A percentile compares a stretch with the other conserved stretches of the same genome.
These are phyloP conservation scores for Coluber constrictor DNA, from an alignment of 2,797 vertebrate genomes.

Conservation along the genomic window DNA sequence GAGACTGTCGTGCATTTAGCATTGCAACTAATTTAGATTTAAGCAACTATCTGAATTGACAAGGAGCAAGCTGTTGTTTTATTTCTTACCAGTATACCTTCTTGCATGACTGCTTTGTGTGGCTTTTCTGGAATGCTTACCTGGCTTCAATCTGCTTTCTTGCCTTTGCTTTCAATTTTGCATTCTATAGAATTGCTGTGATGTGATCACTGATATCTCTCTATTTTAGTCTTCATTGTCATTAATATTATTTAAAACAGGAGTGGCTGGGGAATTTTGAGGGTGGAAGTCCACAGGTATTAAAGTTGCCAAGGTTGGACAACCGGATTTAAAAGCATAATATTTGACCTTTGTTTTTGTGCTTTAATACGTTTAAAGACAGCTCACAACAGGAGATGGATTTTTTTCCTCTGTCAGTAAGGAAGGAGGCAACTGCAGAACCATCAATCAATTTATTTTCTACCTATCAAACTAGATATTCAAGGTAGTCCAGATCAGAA, in stretches of 20 bases:
- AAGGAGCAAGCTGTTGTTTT: background rate
- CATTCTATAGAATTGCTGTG: background rate
- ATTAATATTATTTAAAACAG: background rate
- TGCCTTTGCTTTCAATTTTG: background rate
- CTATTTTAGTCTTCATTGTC: background rate
- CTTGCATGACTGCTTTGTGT: background rate
- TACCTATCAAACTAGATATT: background rate
- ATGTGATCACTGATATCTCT: background rate
- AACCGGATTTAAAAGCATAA: background rate
- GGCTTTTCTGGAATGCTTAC: background rate
- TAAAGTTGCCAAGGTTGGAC: background rate
- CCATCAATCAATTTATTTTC: background rate
- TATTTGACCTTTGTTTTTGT: background rate
- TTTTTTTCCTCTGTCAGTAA: background rate
- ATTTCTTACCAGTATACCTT: conserved; percentile 1
- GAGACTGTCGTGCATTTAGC: background rate
- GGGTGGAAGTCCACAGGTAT: background rate
- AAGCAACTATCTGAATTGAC: background rate
- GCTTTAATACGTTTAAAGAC: background rate
- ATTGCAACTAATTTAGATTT: background rate
- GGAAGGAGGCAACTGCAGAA: background rate
- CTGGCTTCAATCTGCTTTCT: background rate
- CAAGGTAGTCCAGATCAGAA: background rate
- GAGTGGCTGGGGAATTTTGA: background rate
- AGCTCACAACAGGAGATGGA: background rate